Evolutionary conservation across 64 coral and sea anemone species (phyloP).

Genomic region (Stichodactyla mertensii): DNA sequence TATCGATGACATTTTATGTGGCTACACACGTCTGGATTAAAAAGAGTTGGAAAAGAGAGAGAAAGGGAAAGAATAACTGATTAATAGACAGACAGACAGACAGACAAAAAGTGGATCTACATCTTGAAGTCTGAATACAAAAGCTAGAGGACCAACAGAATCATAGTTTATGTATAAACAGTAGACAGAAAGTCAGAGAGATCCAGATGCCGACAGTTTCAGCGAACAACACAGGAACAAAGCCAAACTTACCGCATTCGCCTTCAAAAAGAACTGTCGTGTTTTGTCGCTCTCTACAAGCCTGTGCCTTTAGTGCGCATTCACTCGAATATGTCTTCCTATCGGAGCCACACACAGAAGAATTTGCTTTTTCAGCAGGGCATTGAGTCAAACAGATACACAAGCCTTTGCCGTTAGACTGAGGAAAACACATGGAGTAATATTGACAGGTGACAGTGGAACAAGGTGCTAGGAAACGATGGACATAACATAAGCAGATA

Average conservation of each 20-base stretch:
- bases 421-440: conserved; percentile 53
- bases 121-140: too few species aligned
- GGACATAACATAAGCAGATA: not conserved
- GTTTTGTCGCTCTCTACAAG: conserved; percentile 36
- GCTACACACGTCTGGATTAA: conserved; percentile 8
- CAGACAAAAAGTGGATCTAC: not conserved
- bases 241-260: conserved; percentile 41
- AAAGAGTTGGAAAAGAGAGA: not conserved
- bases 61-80: not conserved
- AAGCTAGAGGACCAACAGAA: too few species aligned
- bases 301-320: conserved; percentile 45
- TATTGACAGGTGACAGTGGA: conserved; percentile 52
- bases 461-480: conserved; percentile 27
- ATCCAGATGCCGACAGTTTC: not conserved
- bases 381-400: conserved; percentile 60
- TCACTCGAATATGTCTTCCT: conserved; percentile 45
- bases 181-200: not conserved
- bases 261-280: conserved; percentile 39
- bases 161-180: too few species aligned
- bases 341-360: conserved; percentile 69
- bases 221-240: not conserved
- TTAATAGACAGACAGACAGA: not conserved
- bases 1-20: not conserved
- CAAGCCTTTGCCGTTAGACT: conserved; percentile 43
- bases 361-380: not conserved